Percentiles rank a stretch among this genome's conserved stretches.
These are phyloP conservation scores for Dryobota labecula DNA, from an alignment of 2,888 invertebrate genomes.

Conservation along the genomic window DNA sequence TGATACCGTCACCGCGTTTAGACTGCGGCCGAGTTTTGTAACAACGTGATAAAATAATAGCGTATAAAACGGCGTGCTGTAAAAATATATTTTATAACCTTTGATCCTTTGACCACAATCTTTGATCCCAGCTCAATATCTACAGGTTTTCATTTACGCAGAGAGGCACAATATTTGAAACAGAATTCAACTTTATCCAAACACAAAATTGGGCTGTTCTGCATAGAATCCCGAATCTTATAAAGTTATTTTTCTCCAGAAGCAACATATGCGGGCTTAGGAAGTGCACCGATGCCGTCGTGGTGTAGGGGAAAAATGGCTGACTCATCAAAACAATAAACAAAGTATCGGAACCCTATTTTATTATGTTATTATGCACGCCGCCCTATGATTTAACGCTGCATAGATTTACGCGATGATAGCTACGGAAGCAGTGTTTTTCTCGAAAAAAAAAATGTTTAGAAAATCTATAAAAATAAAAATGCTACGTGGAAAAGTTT, in stretches of 20 bases:
- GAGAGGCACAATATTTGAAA: no score
- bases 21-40: no score
- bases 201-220: background rate
- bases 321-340: conserved; percentile 91
- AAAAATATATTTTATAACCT: no score
- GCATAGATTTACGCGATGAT: conserved; percentile 78
- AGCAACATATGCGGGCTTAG: conserved; percentile 83
- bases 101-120: no score
- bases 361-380: conserved; percentile 90
- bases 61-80: no score
- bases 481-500: no score
- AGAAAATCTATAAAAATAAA: no score
- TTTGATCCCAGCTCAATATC: background rate
- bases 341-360: conserved; percentile 89
- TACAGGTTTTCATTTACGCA: background rate
- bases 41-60: no score
- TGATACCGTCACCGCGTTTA: no score
- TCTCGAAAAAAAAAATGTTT: no score
- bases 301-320: conserved; percentile 82
- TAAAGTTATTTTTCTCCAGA: conserved; percentile 75
- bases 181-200: conserved; percentile 18
- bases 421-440: conserved; percentile 44
- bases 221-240: background rate
- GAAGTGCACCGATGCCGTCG: conserved; percentile 71
- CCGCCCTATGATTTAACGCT: conserved; percentile 88